A percentile compares a stretch with the other conserved stretches of the same genome.
Conservation (phyloP, 2,113 vertebrate genomes). For the Clinocottus analis region DNA sequence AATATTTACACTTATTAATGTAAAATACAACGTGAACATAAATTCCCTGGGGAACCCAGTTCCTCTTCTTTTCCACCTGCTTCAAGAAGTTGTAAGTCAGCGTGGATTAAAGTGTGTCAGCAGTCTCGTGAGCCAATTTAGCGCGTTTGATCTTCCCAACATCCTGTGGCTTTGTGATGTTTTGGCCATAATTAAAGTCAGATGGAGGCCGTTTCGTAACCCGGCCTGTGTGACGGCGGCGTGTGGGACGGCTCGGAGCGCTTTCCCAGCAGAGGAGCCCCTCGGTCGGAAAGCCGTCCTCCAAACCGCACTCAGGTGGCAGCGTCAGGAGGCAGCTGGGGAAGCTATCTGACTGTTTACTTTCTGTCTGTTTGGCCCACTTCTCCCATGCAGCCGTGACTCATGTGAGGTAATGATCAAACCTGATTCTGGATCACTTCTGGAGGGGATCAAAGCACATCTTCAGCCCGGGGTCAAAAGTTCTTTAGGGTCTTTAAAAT, state of each 20-base stretch:
- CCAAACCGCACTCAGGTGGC: conserved; percentile 73
- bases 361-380: conserved; percentile 30
- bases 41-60: neutral
- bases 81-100: no score
- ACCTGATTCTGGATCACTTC: conserved; percentile 21
- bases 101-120: conserved; percentile 17
- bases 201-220: conserved; percentile 50
- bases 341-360: conserved; percentile 63
- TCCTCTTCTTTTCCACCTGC: neutral
- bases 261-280: conserved; percentile 56
- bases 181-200: conserved; percentile 57
- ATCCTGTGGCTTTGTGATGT: conserved; percentile 51
- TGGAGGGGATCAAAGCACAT: conserved; percentile 16
- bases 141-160: conserved; percentile 48
- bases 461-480: neutral
- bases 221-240: conserved; percentile 24
- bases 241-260: conserved; percentile 33
- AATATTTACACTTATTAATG: neutral
- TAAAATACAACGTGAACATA: neutral
- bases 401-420: conserved; percentile 44
- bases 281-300: conserved; percentile 48
- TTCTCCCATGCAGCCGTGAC: conserved; percentile 48
- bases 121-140: conserved; percentile 7
- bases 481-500: neutral
- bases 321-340: conserved; percentile 63